Conservation (phyloP, 2,888 invertebrate genomes). For the Leucania comma region DNA sequence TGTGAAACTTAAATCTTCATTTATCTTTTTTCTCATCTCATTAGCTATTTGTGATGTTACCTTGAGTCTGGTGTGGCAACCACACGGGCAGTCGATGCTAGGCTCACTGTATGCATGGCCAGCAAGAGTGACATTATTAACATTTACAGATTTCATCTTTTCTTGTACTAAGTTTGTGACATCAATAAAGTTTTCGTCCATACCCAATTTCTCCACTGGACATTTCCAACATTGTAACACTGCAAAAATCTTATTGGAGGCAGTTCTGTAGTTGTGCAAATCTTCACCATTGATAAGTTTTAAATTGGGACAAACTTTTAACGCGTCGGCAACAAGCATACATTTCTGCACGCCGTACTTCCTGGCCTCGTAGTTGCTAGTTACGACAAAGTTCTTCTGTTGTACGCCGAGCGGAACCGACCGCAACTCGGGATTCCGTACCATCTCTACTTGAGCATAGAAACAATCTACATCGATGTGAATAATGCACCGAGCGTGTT, state of each 20-base stretch:
- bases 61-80: conserved; percentile 93
- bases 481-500: conserved; percentile 93
- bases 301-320: conserved; percentile 93
- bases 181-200: conserved; percentile 97
- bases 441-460: conserved; percentile 96
- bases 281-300: conserved; percentile 96
- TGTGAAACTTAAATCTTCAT: conserved; percentile 93
- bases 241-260: conserved; percentile 94
- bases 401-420: conserved; percentile 94
- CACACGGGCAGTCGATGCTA: conserved; percentile 93
- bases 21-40: conserved; percentile 93
- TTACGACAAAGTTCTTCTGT: conserved; percentile 96
- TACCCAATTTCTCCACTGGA: conserved; percentile 94
- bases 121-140: conserved; percentile 80
- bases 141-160: conserved; percentile 83
- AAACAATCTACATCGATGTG: conserved; percentile 96
- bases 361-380: conserved; percentile 95
- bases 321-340: conserved; percentile 94
- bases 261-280: conserved; percentile 94
- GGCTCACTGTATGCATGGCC: conserved; percentile 91
- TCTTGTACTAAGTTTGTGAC: conserved; percentile 92
- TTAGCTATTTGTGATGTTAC: conserved; percentile 94
- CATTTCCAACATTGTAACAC: conserved; percentile 93
- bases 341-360: conserved; percentile 94
- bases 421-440: conserved; percentile 92